These are phyloP conservation scores for Microcebus murinus DNA, from an alignment of 2,113 vertebrate species.

Conservation along the genomic window DNA sequence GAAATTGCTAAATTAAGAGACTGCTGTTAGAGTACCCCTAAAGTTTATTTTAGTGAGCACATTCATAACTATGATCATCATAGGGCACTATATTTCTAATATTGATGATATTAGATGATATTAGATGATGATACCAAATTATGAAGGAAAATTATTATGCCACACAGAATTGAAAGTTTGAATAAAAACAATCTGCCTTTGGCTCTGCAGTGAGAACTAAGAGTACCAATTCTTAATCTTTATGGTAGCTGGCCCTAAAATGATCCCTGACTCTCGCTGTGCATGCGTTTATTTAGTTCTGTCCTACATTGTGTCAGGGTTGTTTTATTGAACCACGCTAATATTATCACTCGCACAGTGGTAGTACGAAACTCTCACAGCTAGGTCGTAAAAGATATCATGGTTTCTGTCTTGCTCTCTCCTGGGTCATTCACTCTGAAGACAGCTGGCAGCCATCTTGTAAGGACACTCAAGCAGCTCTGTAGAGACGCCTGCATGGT, in stretches of 20 bases:
- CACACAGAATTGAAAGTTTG: not conserved
- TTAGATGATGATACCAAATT: not conserved
- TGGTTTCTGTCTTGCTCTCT: not conserved
- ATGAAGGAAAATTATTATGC: not conserved
- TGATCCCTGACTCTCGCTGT: accelerated
- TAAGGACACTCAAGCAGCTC: not conserved
- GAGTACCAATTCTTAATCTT: not conserved
- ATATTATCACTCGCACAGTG: accelerated
- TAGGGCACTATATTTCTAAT: accelerated
- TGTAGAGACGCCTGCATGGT: accelerated
- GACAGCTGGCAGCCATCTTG: not conserved
- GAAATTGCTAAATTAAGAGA: not conserved
- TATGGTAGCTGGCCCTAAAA: not conserved
- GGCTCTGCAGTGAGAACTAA: not conserved
- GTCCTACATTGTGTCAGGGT: accelerated
- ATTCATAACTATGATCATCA: accelerated
- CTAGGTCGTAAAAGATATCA: accelerated
- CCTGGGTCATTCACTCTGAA: not conserved
- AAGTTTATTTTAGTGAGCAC: not conserved
- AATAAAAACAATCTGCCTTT: not conserved
- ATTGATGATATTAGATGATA: no score
- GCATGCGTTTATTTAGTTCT: accelerated
- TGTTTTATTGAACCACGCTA: not conserved
- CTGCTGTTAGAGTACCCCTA: accelerated
- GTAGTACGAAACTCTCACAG: accelerated